A percentile compares a stretch with the other conserved stretches of the same genome.
These are phyloP conservation scores for Eulemur mongoz DNA, from an alignment of 2,797 vertebrate species.

Conservation along the genomic window DNA sequence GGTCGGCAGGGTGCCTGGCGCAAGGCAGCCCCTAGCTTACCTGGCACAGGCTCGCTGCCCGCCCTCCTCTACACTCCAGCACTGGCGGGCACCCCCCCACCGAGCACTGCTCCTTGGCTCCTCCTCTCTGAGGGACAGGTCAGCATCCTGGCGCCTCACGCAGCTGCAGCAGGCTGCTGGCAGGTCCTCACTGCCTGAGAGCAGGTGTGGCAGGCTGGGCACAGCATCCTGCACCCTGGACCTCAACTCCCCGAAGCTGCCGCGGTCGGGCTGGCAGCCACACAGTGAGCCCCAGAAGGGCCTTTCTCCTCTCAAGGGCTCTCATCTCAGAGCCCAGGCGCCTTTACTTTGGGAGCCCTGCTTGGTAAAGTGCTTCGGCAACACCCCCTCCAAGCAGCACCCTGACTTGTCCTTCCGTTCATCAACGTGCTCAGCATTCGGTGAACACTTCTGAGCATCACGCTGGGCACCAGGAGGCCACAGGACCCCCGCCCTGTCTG, in stretches of 20 bases:
- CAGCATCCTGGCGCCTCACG: background rate
- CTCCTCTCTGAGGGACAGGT: background rate
- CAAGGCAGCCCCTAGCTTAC: too few species aligned
- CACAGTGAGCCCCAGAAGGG: constrained; percentile 62
- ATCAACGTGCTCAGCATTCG: background rate
- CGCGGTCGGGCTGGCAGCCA: background rate
- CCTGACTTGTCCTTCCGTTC: background rate
- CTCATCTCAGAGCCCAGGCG: constrained; percentile 49
- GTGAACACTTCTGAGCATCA: background rate
- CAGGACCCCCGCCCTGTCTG: background rate
- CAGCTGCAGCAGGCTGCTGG: background rate
- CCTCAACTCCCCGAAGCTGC: background rate
- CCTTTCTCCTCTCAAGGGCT: constrained; percentile 65
- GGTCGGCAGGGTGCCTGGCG: background rate
- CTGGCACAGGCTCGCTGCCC: accelerated
- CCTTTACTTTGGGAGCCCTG: constrained; percentile 60
- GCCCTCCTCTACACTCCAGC: background rate
- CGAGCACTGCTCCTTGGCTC: background rate
- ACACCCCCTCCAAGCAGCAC: background rate
- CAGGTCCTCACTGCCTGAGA: background rate
- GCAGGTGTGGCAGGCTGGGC: background rate
- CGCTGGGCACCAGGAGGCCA: background rate
- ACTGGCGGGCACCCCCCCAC: background rate
- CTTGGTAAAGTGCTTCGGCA: constrained; percentile 60
- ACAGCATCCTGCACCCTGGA: background rate